phyloP scores from a whole-genome alignment of 2,888 invertebrate genomes.

The Ametastegia equiseti region DNA sequence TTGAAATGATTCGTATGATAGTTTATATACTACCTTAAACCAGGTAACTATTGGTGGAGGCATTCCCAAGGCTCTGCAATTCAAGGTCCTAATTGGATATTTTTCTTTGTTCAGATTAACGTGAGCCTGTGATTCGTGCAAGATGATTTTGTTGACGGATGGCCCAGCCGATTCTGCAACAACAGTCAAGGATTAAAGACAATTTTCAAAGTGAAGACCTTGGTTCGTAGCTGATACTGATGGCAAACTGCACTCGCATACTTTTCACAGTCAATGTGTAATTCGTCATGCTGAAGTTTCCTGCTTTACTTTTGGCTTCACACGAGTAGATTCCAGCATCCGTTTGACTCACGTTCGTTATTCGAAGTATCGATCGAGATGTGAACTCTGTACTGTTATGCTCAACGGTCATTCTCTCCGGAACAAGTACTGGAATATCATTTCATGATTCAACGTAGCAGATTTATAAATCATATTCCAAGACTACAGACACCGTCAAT shows the following conservation, averaged over 20 bases:
- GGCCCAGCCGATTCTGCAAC: constrained; percentile 76
- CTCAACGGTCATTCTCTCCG: constrained; percentile 58
- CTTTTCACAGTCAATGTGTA: constrained; percentile 71
- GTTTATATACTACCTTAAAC: constrained; percentile 33
- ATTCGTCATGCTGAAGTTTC: constrained; percentile 54
- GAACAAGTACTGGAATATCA: constrained; percentile 49
- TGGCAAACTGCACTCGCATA: constrained; percentile 58
- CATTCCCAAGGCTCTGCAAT: constrained; percentile 65
- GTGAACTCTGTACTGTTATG: constrained; percentile 68
- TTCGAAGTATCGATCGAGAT: constrained; percentile 67
- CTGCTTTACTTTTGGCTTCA: constrained; percentile 54
- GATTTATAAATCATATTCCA: background rate
- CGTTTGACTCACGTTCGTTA: constrained; percentile 65
- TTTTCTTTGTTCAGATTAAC: constrained; percentile 68
- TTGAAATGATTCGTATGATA: background rate
- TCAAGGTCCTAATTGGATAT: constrained; percentile 58
- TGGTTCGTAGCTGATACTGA: constrained; percentile 54
- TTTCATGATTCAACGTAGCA: background rate
- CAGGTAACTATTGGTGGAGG: constrained; percentile 53
- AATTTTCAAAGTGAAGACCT: constrained; percentile 49
- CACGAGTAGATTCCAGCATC: constrained; percentile 69
- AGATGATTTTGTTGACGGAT: constrained; percentile 74
- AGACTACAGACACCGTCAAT: background rate
- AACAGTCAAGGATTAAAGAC: constrained; percentile 54
- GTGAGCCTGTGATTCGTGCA: constrained; percentile 73